phyloP scores from a whole-genome alignment of 2,888 invertebrate genomes.

The Allophyes oxyacanthae region DNA sequence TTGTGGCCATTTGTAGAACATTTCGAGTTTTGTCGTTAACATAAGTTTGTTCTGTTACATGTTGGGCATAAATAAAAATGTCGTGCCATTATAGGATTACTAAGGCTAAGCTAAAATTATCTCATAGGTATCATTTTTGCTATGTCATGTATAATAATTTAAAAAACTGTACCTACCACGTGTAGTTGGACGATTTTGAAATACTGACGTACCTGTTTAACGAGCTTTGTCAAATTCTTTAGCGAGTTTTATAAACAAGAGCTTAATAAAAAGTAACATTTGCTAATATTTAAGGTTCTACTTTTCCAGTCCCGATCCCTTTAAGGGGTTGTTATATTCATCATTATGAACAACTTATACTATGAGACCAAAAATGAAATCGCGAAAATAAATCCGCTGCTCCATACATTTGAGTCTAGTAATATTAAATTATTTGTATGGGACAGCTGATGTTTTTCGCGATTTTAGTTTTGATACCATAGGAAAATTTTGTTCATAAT shows the following conservation, averaged over 20 bases:
- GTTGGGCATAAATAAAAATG: slow-evolving; percentile 43
- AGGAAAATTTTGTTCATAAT: too few species aligned
- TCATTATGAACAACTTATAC: too few species aligned
- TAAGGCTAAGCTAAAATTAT: slow-evolving; percentile 39
- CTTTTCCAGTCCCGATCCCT: too few species aligned
- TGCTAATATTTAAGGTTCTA: too few species aligned
- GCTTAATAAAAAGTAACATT: too few species aligned
- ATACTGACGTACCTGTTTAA: slow-evolving; percentile 2
- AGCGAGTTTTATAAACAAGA: neutral
- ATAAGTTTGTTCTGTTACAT: slow-evolving; percentile 42
- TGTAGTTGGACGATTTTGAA: neutral
- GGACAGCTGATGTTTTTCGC: too few species aligned
- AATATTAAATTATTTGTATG: too few species aligned
- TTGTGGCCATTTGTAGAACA: slow-evolving; percentile 61
- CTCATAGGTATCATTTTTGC: slow-evolving; percentile 28
- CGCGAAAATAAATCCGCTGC: too few species aligned
- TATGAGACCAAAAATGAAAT: too few species aligned
- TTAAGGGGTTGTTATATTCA: too few species aligned
- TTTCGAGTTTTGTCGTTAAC: slow-evolving; percentile 52
- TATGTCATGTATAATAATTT: slow-evolving; percentile 17
- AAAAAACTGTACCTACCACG: slow-evolving; percentile 3
- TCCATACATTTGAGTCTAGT: too few species aligned
- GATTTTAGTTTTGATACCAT: too few species aligned
- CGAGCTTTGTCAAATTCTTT: neutral
- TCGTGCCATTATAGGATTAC: slow-evolving; percentile 48